A percentile compares a stretch with the other conserved stretches of the same genome.
Evolutionary conservation across 2,888 invertebrate genomes (phyloP).

Genomic region (Tipula lateralis): DNA sequence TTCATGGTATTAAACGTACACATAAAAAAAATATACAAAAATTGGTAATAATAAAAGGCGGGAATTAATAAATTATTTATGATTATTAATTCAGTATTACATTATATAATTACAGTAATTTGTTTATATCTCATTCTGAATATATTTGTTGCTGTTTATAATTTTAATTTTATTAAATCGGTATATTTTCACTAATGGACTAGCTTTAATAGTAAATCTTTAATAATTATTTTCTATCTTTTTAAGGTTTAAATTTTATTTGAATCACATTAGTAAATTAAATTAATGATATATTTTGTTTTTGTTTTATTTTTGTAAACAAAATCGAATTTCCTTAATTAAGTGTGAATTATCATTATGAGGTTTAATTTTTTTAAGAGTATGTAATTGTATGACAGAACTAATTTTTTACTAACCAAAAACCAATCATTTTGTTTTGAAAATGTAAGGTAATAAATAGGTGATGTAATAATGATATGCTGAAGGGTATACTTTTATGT

Average conservation of each 20-base stretch:
- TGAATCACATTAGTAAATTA: conserved; percentile 24
- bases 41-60: background rate
- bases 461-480: background rate
- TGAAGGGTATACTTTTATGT: background rate
- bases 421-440: background rate
- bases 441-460: no score
- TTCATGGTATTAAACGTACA: background rate
- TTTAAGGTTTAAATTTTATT: conserved; percentile 19
- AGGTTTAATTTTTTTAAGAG: background rate
- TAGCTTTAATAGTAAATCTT: conserved; percentile 7
- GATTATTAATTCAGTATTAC: background rate
- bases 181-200: conserved; percentile 24
- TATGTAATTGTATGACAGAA: background rate
- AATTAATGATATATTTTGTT: conserved; percentile 6
- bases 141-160: background rate
- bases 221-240: conserved; percentile 15
- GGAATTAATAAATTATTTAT: conserved; percentile 24
- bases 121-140: conserved; percentile 14
- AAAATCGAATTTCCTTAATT: background rate
- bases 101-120: conserved; percentile 8
- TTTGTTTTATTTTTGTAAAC: background rate
- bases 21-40: background rate
- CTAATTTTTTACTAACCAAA: background rate
- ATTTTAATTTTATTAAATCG: conserved; percentile 12
- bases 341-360: conserved; percentile 9